Evolutionary conservation across 1,140 invertebrate species (phyloP), one percentile per base, ranked within the genome.

Genomic region (Hyphantria cunea): DNA sequence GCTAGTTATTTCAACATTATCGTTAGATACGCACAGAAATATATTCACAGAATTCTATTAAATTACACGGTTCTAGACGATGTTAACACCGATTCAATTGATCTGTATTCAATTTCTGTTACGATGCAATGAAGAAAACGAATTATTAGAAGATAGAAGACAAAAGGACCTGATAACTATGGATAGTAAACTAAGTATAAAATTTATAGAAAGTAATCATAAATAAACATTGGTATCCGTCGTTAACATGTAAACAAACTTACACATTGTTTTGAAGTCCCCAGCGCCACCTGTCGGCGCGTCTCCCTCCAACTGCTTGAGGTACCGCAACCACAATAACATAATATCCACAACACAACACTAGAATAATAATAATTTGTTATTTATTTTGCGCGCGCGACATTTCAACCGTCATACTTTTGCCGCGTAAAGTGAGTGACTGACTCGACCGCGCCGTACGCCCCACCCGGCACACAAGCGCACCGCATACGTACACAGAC

Each of bases 361-460:
- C 72, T 74, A 74, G 53, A n/a, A 74, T 76, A 74, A 25, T 51
- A 42, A 42, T 60, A 51, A 51, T 50, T 60, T 51, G 41, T 47
- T 50, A n/a, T 32, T 32, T 14, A 3, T 51, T 41, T 60, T 51
- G 47, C 34, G 37, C 48, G 56, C 56, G 48, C 55, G 55, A 58
- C 55, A 58, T 60, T 60, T 51, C 17, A 61, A 48, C 47, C 86
- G 83, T 89, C 87, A 90, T 89, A 79, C 88, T 89, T 89, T 88
- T 82, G 79, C 84, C 88, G 87, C 79, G 82, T 78, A 78, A 80
- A 78, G 77, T 85, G 80, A 89, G 81, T 90, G 88, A 89, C 88
- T 89, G 87, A 41, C 82, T 34, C 79, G 74, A 56, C 71, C 73
- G 76, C 56, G 67, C 56, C 71, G 74, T 60, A 70, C 82, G 71